These are phyloP conservation scores for Spialia ferax DNA, from an alignment of 2,888 invertebrate genomes.

Conservation along the genomic window DNA sequence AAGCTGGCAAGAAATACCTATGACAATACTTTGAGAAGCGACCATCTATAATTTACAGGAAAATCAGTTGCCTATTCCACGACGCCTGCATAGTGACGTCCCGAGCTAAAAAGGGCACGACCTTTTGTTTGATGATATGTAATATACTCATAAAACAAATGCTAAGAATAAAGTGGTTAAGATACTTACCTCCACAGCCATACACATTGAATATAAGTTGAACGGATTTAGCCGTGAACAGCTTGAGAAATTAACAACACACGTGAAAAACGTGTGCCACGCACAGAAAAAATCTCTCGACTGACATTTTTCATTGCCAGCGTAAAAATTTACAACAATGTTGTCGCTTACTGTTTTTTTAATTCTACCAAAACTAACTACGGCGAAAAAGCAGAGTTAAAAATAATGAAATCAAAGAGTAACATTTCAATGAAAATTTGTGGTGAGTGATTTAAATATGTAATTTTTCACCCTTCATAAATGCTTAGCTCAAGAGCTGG, in stretches of 20 bases:
- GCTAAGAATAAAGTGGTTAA: background rate
- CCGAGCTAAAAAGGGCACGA: conserved; percentile 65
- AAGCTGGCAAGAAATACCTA: background rate
- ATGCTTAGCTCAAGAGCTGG: too few relatives aligned
- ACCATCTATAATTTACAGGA: conserved; percentile 36
- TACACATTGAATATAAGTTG: conserved; percentile 92
- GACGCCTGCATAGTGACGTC: conserved; percentile 71
- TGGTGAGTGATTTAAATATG: too few relatives aligned
- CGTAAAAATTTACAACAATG: conserved; percentile 29
- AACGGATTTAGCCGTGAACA: conserved; percentile 88
- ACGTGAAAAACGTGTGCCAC: conserved; percentile 81
- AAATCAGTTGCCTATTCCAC: conserved; percentile 60
- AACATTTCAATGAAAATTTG: too few relatives aligned
- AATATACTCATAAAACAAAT: conserved; percentile 42
- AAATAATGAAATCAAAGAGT: too few relatives aligned
- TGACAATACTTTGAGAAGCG: background rate
- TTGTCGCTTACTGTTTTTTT: background rate
- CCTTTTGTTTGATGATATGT: conserved; percentile 56
- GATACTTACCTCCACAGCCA: conserved; percentile 93
- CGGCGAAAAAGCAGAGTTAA: background rate
- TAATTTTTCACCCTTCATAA: too few relatives aligned
- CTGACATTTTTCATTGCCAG: conserved; percentile 62
- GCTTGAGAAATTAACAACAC: conserved; percentile 81
- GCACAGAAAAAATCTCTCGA: conserved; percentile 75
- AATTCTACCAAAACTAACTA: conserved; percentile 22